Evolutionary conservation across 1,140 invertebrate genomes (phyloP).

Genomic region (Chionoecetes opilio): DNA sequence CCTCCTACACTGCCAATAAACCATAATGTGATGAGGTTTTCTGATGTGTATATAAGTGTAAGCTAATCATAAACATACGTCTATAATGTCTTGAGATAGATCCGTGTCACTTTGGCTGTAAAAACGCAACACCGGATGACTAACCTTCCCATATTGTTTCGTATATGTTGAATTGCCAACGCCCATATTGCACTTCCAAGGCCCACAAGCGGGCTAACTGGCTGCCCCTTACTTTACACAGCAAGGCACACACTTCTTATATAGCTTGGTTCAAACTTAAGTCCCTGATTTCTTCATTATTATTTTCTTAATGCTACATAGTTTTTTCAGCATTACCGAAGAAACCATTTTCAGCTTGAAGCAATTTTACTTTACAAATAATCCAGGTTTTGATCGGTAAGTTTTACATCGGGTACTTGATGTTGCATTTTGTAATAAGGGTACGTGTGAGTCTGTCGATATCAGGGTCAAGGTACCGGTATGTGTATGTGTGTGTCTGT

Average conservation of each 20-base stretch:
- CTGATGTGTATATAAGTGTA: conserved; percentile 31
- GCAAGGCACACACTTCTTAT: background rate
- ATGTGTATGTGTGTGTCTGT: conserved; percentile 29
- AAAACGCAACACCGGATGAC: conserved; percentile 34
- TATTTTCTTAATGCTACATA: too few relatives aligned
- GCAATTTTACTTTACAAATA: background rate
- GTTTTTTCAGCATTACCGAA: too few relatives aligned
- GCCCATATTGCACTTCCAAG: background rate
- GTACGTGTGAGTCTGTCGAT: conserved; percentile 29
- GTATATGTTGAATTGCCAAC: background rate
- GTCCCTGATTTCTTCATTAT: background rate
- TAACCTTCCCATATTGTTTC: background rate
- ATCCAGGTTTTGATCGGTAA: background rate
- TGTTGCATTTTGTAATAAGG: background rate
- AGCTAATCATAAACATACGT: background rate
- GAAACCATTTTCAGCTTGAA: background rate
- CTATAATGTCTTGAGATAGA: conserved; percentile 33
- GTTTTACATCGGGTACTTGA: conserved; percentile 8
- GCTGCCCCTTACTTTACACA: background rate
- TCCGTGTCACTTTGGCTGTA: conserved; percentile 35
- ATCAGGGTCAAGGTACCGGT: conserved; percentile 47
- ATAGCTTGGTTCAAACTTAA: background rate
- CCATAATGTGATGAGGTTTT: conserved; percentile 42
- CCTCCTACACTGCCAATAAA: conserved; percentile 70
- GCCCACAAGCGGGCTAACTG: background rate